phyloP scores from a whole-genome alignment of 2,888 invertebrate species.

The Oscheius onirici region DNA sequence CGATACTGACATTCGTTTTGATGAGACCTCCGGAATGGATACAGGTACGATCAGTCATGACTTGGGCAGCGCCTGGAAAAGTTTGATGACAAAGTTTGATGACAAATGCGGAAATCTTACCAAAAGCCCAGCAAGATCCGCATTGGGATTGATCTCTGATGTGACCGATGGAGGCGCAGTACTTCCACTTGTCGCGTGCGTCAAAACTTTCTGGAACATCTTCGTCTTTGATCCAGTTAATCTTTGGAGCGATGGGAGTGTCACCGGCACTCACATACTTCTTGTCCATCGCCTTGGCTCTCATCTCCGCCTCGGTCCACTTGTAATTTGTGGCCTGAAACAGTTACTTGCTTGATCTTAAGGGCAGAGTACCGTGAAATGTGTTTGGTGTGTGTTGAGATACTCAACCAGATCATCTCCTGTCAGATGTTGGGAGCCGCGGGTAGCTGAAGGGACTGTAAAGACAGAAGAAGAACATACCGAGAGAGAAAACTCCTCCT shows the following conservation, averaged over 20 bases:
- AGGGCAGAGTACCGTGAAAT: neutral
- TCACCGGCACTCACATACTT: neutral
- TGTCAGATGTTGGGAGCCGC: neutral
- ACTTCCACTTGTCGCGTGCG: conserved; percentile 46
- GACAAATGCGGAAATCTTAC: conserved; percentile 36
- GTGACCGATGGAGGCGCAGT: conserved; percentile 44
- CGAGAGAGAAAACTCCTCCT: no score
- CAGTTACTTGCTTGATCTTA: no score
- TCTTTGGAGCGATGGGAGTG: neutral
- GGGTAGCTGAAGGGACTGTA: no score
- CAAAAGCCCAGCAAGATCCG: conserved; percentile 84
- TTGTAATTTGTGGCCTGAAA: neutral
- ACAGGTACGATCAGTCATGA: conserved; percentile 74
- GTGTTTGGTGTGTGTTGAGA: neutral
- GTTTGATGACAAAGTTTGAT: no score
- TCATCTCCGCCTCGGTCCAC: neutral
- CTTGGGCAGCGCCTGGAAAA: conserved; percentile 73
- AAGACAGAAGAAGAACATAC: no score
- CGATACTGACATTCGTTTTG: conserved; percentile 69
- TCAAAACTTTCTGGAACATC: conserved; percentile 36
- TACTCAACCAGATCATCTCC: neutral
- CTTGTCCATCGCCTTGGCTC: neutral
- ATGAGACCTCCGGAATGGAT: conserved; percentile 72
- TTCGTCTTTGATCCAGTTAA: neutral
- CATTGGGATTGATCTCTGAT: conserved; percentile 54